Evolutionary conservation across 2,888 invertebrate genomes (phyloP), one percentile per base, ranked within the genome.

Genomic region (Rhabditophanes sp.): DNA sequence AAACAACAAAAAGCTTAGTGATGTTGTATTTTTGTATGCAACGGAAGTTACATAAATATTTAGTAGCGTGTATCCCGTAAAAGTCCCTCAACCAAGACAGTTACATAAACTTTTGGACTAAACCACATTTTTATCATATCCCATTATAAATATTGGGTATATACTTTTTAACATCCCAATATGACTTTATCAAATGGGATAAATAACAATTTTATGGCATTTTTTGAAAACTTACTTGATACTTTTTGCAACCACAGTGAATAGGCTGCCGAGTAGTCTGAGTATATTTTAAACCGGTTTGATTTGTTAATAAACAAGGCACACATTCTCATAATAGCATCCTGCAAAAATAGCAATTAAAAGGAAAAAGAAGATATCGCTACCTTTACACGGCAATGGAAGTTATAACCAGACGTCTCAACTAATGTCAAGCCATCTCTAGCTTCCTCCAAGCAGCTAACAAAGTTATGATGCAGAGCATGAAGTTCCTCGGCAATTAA

Each of bases 221-320:
- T 25, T 4, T 30, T 39, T 40, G 18, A 28, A 42, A 20, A 11
- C 6, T 2, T 8, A 16, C 19, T 16, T 11, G 4, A 3, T 23
- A 4, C 19, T 17, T 7, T 8, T 20, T 17, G 15, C 4, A 14
- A 8, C 11, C 17, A 3, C 26, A 7, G 22, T 3, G 9, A 2
- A 27, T 57, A 53, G 5, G 48, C 53, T 7, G 55, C 49, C 22
- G 53, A 47, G 36, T 53, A 58, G 30, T 58, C 55, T n/a, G 53
- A 50, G 35, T 57, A 54, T 6, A 57, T 37, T 33, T 56, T 56
- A 43, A 56, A 51, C 11, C 51, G 48, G 8, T 43, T 35, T 29
- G 53, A 53, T 21, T 50, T 47, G 42, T 56, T 55, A 16, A 55
- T 45, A 39, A 56, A 55, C 9, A 56, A 41, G 15, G 53, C 54